Evolutionary conservation across 2,888 invertebrate species (phyloP).

Genomic region (Lithophane socia): DNA sequence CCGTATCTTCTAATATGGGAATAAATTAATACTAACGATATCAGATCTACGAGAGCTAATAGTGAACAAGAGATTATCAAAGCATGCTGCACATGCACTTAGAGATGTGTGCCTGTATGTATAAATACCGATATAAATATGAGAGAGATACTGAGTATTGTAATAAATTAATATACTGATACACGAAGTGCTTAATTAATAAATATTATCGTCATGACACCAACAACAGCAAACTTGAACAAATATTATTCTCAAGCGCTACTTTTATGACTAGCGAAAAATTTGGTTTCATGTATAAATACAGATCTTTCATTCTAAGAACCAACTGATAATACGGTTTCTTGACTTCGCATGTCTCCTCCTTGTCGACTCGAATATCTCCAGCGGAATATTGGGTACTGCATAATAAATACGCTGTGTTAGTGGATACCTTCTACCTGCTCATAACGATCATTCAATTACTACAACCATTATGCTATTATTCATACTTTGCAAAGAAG

Average conservation of each 20-base stretch:
- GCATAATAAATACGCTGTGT: constrained; percentile 89
- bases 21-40: constrained; percentile 59
- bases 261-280: constrained; percentile 84
- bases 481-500: constrained; percentile 40
- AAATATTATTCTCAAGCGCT: constrained; percentile 82
- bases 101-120: constrained; percentile 77
- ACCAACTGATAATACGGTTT: constrained; percentile 91
- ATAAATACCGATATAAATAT: constrained; percentile 74
- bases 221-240: constrained; percentile 78
- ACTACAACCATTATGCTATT: constrained; percentile 46
- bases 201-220: constrained; percentile 73
- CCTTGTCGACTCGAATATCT: constrained; percentile 90
- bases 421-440: constrained; percentile 80
- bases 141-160: constrained; percentile 76
- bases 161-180: constrained; percentile 72
- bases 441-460: constrained; percentile 66
- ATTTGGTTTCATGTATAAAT: constrained; percentile 79
- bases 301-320: constrained; percentile 88
- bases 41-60: constrained; percentile 78
- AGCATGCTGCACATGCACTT: constrained; percentile 86
- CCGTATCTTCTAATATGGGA: constrained; percentile 64
- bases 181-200: constrained; percentile 71
- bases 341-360: constrained; percentile 90
- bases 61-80: constrained; percentile 75
- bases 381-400: constrained; percentile 91